Evolutionary conservation across 2,888 invertebrate species (phyloP), one percentile per base, ranked within the genome.

Genomic region (Apamea monoglypha): DNA sequence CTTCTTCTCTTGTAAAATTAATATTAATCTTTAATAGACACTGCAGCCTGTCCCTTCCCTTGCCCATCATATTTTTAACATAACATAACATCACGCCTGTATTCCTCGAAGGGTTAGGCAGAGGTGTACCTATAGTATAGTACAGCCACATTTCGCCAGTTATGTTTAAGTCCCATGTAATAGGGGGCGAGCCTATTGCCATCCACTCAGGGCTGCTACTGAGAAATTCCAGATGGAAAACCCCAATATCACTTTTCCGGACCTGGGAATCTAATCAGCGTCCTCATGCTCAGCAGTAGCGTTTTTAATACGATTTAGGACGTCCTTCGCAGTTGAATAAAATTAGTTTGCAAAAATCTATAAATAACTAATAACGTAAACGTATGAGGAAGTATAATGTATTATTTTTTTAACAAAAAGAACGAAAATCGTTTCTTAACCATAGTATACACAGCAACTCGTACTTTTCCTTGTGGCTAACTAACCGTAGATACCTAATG

Each of bases 401-500:
- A 14, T 59, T 59, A n/a, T n/a, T n/a, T n/a, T n/a, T n/a, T 36
- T 25, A 16, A n/a, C 25, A 67, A 25, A 66, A 40, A 44, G 10
- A 18, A 66, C 16, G 10, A 1, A 32, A 10, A 3, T 21, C 16
- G 0, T n/a, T 29, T 47, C 29, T 50, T 50, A 16, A 21, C 36
- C 44, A 56, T 40, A 18, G 40, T 29, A 4, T 40, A 1, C 6
- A 56, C 47, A 36, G 16, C 1, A 14, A 72, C 29, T 16, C 16
- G 5, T 25, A 66, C 14, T 21, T 32, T 36, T 25, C 36, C 32
- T 47, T 56, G 36, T 56, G 2, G 21, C 44, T 72, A 56, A 47
- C 64, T 40, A 50, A 66, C 64, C 16, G 25, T 80, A 74, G 66
- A 73, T 59, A 53, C 25, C 2, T 10, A 72, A 47, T 14, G 44